These are phyloP conservation scores for Festucalex cinctus DNA, from an alignment of 2,113 vertebrate species.

Conservation along the genomic window DNA sequence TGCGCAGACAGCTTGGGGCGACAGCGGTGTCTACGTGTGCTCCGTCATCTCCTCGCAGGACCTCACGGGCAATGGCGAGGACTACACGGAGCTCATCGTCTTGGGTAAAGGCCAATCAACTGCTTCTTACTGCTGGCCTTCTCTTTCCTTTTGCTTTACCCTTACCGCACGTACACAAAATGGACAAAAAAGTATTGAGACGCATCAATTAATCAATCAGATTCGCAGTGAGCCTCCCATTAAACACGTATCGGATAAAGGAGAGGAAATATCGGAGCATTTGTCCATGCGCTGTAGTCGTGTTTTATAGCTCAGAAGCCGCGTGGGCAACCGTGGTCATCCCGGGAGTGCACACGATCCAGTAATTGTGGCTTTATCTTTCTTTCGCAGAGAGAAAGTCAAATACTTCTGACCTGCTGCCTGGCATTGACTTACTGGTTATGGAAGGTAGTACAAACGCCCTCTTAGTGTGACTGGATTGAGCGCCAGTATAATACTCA, in stretches of 20 bases:
- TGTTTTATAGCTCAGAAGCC: not conserved
- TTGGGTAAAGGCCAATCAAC: constrained; percentile 70
- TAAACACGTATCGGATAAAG: too few species aligned
- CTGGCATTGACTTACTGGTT: constrained; percentile 92
- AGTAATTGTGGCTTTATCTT: constrained; percentile 78
- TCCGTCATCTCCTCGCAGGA: constrained; percentile 76
- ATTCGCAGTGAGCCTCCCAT: not conserved
- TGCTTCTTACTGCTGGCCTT: not conserved
- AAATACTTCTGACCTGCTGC: constrained; percentile 87
- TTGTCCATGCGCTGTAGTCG: not conserved
- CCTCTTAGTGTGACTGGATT: constrained; percentile 20
- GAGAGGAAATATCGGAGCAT: not conserved
- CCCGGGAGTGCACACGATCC: constrained; percentile 14
- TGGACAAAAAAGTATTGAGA: not conserved
- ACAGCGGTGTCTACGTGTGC: constrained; percentile 86
- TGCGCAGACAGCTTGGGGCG: constrained; percentile 84
- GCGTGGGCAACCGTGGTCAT: not conserved
- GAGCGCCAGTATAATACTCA: not conserved
- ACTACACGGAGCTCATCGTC: constrained; percentile 82
- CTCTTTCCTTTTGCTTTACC: not conserved
- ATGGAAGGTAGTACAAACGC: constrained; percentile 85
- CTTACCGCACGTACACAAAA: not conserved
- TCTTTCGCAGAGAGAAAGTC: constrained; percentile 89
- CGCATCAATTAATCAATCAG: not conserved
- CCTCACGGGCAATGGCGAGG: constrained; percentile 80